Percentiles rank a stretch among this genome's conserved stretches.
Evolutionary conservation across 2,113 vertebrate species (phyloP).

Genomic region (Tragelaphus imberbis): DNA sequence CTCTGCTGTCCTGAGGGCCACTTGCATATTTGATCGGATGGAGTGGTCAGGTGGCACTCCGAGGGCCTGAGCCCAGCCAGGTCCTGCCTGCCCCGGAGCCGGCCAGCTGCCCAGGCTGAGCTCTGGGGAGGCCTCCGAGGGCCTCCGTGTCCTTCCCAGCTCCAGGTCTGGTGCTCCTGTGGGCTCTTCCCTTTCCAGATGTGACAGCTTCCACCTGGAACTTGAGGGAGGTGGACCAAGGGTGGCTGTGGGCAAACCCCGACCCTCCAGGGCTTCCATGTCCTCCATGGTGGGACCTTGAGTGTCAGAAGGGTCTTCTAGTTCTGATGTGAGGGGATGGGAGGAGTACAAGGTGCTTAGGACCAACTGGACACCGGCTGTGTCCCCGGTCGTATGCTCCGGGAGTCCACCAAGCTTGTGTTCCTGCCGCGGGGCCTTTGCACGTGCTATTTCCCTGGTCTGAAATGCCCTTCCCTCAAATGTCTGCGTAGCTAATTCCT

Average conservation of each 20-base stretch:
- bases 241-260: not conserved
- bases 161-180: not conserved
- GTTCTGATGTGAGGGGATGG: not conserved
- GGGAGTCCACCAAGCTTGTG: not conserved
- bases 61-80: not conserved
- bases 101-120: not conserved
- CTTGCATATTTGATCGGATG: slow-evolving; percentile 63
- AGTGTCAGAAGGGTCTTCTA: not conserved
- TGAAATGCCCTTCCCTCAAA: not conserved
- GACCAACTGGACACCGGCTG: too few species aligned
- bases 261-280: not conserved
- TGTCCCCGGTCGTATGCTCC: not conserved
- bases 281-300: not conserved
- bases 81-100: not conserved
- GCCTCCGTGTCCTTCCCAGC: not conserved
- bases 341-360: not conserved
- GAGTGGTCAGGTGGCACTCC: slow-evolving; percentile 17
- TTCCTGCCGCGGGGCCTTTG: not conserved
- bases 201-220: not conserved
- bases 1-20: slow-evolving; percentile 30
- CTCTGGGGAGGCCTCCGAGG: not conserved
- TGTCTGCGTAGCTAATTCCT: not conserved
- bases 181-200: not conserved
- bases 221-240: too few species aligned
- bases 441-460: not conserved